These are phyloP conservation scores for Crenichthys baileyi DNA, from an alignment of 2,797 vertebrate species.

Conservation along the genomic window DNA sequence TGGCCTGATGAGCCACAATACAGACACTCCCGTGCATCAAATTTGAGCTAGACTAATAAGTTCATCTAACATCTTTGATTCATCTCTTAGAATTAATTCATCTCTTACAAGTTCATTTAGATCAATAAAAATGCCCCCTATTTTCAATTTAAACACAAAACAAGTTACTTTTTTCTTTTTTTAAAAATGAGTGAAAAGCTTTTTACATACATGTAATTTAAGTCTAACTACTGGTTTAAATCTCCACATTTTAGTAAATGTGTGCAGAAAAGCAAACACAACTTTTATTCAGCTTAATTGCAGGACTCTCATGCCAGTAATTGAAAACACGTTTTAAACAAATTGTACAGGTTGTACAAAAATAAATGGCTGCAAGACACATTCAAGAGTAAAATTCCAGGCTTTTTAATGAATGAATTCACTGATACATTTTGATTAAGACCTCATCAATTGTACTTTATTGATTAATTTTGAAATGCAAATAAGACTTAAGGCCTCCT, in stretches of 20 bases:
- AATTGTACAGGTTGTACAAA: not conserved
- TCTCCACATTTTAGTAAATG: not conserved
- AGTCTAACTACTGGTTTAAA: not conserved
- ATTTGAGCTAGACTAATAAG: no score
- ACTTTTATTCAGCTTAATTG: not conserved
- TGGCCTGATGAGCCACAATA: no score
- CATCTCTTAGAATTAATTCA: no score
- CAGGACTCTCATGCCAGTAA: not conserved
- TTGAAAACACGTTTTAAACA: not conserved
- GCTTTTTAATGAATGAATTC: not conserved
- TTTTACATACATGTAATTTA: not conserved
- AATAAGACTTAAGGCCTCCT: not conserved
- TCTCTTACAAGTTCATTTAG: no score
- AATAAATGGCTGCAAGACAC: not conserved
- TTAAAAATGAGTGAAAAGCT: not conserved
- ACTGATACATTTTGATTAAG: no score
- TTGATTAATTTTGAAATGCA: not conserved
- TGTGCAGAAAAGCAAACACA: not conserved
- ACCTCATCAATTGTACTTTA: not conserved
- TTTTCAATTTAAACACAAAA: not conserved
- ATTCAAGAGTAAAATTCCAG: not conserved
- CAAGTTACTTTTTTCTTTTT: not conserved
- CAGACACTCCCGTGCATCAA: no score
- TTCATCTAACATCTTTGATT: no score
- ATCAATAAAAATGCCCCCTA: no score